A percentile compares a stretch with the other conserved stretches of the same genome.
Conservation (phyloP, 2,888 invertebrate genomes). For the Himalopsyche anomala region DNA sequence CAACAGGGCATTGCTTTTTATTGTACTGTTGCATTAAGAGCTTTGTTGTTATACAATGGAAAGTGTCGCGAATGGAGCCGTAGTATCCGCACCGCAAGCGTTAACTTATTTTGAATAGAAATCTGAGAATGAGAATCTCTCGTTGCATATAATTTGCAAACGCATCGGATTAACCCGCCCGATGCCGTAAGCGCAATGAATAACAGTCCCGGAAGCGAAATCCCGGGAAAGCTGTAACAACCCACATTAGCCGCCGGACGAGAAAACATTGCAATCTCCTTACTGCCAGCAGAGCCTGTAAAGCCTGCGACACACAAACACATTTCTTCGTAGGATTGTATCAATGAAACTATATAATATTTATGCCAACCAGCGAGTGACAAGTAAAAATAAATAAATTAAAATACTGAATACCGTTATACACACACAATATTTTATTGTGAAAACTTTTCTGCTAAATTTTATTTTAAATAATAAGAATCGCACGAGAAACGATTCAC, state of each 20-base stretch:
- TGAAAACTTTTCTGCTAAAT: too few relatives aligned
- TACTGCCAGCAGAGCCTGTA: not conserved
- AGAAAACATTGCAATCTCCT: conserved; percentile 8
- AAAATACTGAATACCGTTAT: too few relatives aligned
- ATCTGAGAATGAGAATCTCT: not conserved
- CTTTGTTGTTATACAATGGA: not conserved
- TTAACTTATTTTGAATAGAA: not conserved
- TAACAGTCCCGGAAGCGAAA: conserved; percentile 46
- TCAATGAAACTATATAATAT: too few relatives aligned
- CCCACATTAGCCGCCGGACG: conserved; percentile 48
- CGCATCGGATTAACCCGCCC: conserved; percentile 11
- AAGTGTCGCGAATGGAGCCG: not conserved
- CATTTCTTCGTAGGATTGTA: too few relatives aligned
- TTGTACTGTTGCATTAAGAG: not conserved
- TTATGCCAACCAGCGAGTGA: too few relatives aligned
- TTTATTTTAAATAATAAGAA: too few relatives aligned
- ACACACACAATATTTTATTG: too few relatives aligned
- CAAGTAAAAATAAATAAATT: too few relatives aligned
- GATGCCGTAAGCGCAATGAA: conserved; percentile 1
- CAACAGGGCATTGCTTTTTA: not conserved
- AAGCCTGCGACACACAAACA: not conserved
- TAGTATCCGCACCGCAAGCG: not conserved
- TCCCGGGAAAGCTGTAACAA: conserved; percentile 48
- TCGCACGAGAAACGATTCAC: too few relatives aligned
- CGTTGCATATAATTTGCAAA: not conserved